Conservation (phyloP, 1,140 invertebrate genomes). For the Hydropsyche tenuis region DNA sequence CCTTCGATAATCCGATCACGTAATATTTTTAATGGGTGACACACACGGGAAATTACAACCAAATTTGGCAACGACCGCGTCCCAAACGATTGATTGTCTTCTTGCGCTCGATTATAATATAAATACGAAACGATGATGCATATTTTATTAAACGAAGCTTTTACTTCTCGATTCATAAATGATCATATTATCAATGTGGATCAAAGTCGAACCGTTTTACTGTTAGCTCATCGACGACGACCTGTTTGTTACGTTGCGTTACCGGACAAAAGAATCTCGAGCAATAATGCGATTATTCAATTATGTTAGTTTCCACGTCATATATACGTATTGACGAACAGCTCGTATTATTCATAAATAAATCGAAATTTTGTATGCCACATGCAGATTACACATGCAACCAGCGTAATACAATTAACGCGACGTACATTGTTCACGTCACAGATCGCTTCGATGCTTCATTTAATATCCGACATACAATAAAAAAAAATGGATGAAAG, state of each 20-base stretch:
- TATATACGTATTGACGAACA: not conserved
- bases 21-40: constrained; percentile 9
- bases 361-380: not conserved
- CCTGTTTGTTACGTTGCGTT: not conserved
- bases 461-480: not conserved
- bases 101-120: no score
- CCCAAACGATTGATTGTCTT: no score
- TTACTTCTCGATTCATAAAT: no score
- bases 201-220: no score
- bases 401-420: not conserved
- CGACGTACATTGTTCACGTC: not conserved
- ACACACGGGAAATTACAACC: constrained; percentile 6
- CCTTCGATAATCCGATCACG: not conserved
- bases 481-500: not conserved
- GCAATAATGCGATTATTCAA: constrained; percentile 5
- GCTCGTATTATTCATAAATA: not conserved
- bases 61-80: no score
- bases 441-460: not conserved
- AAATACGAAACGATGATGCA: no score
- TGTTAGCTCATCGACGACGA: no score
- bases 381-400: not conserved
- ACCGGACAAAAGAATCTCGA: constrained; percentile 12
- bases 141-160: no score
- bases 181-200: no score
- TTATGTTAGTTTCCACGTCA: not conserved